A percentile compares a stretch with the other conserved stretches of the same genome.
Evolutionary conservation across 2,888 invertebrate species (phyloP).

Genomic region (Lathronympha strigana): DNA sequence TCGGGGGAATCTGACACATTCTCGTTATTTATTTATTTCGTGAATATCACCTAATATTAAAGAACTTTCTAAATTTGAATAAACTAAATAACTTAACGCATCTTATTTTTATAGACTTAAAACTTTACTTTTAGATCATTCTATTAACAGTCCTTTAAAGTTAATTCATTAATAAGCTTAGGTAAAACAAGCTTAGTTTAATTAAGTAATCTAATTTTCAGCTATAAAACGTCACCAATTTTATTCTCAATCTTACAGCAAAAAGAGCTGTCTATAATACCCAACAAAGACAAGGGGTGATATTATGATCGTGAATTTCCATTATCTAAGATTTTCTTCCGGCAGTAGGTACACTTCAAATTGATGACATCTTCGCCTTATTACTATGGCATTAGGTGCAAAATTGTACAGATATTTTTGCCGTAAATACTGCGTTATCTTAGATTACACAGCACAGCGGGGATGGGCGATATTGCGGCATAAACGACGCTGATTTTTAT

Average conservation of each 20-base stretch:
- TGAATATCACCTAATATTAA: background rate
- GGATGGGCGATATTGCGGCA: slow-evolving; percentile 39
- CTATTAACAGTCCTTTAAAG: background rate
- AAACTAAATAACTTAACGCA: background rate
- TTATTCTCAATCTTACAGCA: background rate
- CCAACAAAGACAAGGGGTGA: slow-evolving; percentile 1
- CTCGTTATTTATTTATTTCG: background rate
- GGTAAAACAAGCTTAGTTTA: background rate
- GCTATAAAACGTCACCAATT: background rate
- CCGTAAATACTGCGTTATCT: slow-evolving; percentile 2
- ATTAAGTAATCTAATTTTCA: background rate
- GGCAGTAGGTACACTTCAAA: slow-evolving; percentile 2
- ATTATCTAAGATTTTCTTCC: background rate
- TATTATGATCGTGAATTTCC: background rate
- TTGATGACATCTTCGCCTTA: background rate
- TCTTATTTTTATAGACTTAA: background rate
- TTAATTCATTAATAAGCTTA: background rate
- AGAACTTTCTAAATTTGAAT: background rate
- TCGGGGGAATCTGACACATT: too few species aligned
- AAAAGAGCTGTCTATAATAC: slow-evolving; percentile 10
- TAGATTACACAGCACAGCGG: slow-evolving; percentile 34
- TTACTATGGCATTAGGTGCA: background rate
- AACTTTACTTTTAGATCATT: background rate
- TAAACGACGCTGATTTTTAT: slow-evolving; percentile 37
- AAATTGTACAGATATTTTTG: slow-evolving; percentile 1